These are phyloP conservation scores for Nerophis lumbriciformis DNA, from an alignment of 2,113 vertebrate species.

Conservation along the genomic window DNA sequence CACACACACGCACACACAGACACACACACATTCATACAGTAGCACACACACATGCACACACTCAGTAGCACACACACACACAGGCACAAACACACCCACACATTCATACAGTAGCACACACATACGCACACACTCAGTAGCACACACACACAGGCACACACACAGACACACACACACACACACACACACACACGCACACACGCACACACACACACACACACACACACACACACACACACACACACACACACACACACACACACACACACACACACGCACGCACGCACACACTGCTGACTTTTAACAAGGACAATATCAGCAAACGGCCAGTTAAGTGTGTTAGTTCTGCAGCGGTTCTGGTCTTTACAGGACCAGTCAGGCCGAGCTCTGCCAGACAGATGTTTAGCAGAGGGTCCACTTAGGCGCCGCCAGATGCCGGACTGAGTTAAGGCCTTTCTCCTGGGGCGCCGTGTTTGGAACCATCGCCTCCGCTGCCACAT, in stretches of 20 bases:
- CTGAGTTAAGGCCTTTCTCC: slow-evolving; percentile 43
- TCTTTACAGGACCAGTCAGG: slow-evolving; percentile 42
- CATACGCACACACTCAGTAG: slow-evolving; percentile 1
- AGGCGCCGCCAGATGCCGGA: slow-evolving; percentile 51
- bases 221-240: background rate
- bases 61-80: no score
- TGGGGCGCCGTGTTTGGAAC: slow-evolving; percentile 18
- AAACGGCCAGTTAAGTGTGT: slow-evolving; percentile 41
- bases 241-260: slow-evolving; percentile 7
- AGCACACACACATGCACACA: no score
- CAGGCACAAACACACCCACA: no score
- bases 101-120: slow-evolving; percentile 5
- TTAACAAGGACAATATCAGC: slow-evolving; percentile 49
- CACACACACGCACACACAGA: no score
- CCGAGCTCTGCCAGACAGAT: slow-evolving; percentile 51
- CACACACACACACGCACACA: background rate
- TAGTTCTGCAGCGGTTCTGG: slow-evolving; percentile 51
- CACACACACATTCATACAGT: no score
- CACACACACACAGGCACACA: no score
- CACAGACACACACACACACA: background rate
- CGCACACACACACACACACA: background rate
- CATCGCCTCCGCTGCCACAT: slow-evolving; percentile 29
- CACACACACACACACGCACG: background rate
- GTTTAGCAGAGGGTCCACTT: slow-evolving; percentile 54
- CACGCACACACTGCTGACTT: background rate